Evolutionary conservation across 2,797 vertebrate genomes (phyloP).

Genomic region (Delichon dasypus): DNA sequence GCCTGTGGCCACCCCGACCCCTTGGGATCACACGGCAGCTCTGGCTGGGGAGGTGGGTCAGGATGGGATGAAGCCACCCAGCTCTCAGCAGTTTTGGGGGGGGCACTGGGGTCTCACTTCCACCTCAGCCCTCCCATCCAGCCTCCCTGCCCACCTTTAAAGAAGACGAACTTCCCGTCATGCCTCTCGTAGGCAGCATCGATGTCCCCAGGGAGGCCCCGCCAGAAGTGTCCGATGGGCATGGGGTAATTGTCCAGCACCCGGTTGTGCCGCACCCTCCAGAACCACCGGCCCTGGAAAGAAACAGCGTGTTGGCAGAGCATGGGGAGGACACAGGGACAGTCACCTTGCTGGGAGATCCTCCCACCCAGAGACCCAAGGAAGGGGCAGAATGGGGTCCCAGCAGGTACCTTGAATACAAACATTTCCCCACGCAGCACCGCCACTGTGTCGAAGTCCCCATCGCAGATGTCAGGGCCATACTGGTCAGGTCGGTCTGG

Average conservation of each 20-base stretch:
- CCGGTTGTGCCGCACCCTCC: slow-evolving; percentile 93
- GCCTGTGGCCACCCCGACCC: rapidly evolving
- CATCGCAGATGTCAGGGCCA: slow-evolving; percentile 93
- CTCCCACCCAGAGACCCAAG: background rate
- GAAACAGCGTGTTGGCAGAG: background rate
- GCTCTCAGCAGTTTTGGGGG: background rate
- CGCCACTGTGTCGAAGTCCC: slow-evolving; percentile 92
- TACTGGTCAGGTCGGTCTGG: slow-evolving; percentile 88
- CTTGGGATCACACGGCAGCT: background rate
- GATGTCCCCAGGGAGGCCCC: slow-evolving; percentile 91
- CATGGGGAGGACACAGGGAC: background rate
- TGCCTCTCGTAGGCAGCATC: slow-evolving; percentile 93
- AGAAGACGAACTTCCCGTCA: slow-evolving; percentile 93
- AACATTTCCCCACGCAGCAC: slow-evolving; percentile 98
- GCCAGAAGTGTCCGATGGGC: slow-evolving; percentile 96
- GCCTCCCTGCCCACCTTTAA: slow-evolving; percentile 87
- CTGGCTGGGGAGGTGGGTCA: background rate
- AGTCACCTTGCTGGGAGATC: too few species aligned
- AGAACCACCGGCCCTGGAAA: slow-evolving; percentile 93
- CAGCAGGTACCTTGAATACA: slow-evolving; percentile 89
- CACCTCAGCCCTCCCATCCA: background rate
- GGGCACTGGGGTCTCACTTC: background rate
- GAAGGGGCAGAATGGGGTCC: background rate
- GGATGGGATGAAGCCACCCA: background rate
- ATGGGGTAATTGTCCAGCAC: slow-evolving; percentile 98